Conservation (phyloP, 2,113 vertebrate genomes). For the Macquaria ambigua region DNA sequence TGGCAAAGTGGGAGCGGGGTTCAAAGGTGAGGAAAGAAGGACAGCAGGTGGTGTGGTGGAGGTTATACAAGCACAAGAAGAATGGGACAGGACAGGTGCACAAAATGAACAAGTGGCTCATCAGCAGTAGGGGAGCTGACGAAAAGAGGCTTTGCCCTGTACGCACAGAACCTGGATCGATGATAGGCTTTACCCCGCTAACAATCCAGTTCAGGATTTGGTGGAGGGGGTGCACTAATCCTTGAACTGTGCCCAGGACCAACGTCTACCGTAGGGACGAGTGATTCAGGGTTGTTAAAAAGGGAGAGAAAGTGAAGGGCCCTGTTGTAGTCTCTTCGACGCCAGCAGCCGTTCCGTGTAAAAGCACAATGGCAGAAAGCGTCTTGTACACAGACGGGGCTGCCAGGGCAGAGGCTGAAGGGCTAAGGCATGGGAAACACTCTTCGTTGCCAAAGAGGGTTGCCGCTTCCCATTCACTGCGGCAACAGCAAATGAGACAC, state of each 20-base stretch:
- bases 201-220: conserved; percentile 63
- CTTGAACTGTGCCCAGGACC: conserved; percentile 71
- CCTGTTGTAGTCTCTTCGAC: conserved; percentile 88
- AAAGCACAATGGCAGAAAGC: conserved; percentile 92
- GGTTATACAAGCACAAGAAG: conserved; percentile 72
- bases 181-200: conserved; percentile 50
- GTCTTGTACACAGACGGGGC: conserved; percentile 91
- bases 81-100: conserved; percentile 63
- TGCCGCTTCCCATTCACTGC: conserved; percentile 90
- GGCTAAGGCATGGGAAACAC: conserved; percentile 94
- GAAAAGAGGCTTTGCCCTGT: conserved; percentile 52
- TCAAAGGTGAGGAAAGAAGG: conserved; percentile 86
- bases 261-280: conserved; percentile 62
- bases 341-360: conserved; percentile 92
- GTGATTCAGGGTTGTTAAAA: conserved; percentile 71
- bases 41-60: conserved; percentile 78
- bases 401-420: conserved; percentile 89
- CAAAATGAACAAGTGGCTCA: conserved; percentile 70
- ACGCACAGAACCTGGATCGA: conserved; percentile 60
- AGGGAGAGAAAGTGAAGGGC: conserved; percentile 74
- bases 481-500: conserved; percentile 82
- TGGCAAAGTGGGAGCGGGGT: conserved; percentile 85
- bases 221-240: conserved; percentile 58
- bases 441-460: conserved; percentile 92
- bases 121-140: conserved; percentile 43